phyloP scores from a whole-genome alignment of 2,888 invertebrate species.

The Acanthosepion pharaonis region DNA sequence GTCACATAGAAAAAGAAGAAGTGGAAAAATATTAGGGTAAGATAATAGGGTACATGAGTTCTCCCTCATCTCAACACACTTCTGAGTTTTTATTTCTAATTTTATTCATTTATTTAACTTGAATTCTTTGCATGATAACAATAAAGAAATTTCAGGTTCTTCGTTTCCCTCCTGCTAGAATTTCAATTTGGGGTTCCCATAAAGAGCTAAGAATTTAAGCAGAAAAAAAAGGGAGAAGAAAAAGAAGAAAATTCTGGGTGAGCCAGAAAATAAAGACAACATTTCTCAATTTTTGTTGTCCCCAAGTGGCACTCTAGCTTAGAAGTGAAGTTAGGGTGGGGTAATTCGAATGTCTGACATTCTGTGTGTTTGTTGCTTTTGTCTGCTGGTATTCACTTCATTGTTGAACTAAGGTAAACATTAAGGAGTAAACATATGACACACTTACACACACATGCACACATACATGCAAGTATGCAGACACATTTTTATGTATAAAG shows the following conservation, averaged over 20 bases:
- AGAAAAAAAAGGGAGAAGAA: not conserved
- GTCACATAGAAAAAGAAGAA: too few relatives aligned
- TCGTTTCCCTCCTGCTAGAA: not conserved
- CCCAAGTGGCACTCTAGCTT: not conserved
- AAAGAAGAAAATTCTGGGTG: not conserved
- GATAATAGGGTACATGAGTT: too few relatives aligned
- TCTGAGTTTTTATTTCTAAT: too few relatives aligned
- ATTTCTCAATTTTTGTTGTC: not conserved
- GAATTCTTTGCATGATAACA: too few relatives aligned
- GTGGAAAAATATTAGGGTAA: too few relatives aligned
- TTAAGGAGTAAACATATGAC: not conserved
- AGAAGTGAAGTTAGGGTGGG: not conserved
- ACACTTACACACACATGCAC: not conserved
- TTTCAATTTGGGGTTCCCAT: not conserved
- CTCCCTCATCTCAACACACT: too few relatives aligned
- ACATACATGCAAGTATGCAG: not conserved
- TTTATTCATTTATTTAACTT: too few relatives aligned
- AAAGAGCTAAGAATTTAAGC: not conserved
- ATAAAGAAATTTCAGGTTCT: not conserved
- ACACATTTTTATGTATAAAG: not conserved
- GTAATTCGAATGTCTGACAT: not conserved
- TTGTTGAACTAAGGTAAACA: not conserved
- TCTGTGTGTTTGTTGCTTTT: not conserved
- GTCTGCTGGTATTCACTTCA: not conserved
- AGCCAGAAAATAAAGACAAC: not conserved